Evolutionary conservation across 2,888 invertebrate species (phyloP), one percentile per base, ranked within the genome.

Genomic region (Chrysolina oricalcia): DNA sequence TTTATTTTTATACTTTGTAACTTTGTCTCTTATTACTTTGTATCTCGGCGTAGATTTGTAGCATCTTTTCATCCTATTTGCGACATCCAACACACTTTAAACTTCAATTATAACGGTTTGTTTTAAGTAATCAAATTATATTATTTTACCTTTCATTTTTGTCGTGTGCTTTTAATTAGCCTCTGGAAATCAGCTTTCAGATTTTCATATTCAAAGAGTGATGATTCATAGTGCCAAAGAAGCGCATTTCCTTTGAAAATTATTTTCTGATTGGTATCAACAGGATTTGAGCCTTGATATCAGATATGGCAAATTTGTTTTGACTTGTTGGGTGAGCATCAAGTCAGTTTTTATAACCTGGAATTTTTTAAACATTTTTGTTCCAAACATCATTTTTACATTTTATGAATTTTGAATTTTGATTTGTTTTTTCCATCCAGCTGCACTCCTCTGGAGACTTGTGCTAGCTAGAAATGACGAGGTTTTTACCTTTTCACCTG

Each of bases 1-100:
- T 86, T 86, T 85, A 85, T 85, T 86, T 85, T 86, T 84, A 84
- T 85, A 84, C 85, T 85, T 85, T 83, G 83, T 80, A 83, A 82
- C 83, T 84, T 81, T 83, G 81, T 81, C 79, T 79, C 82, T 83
- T 82, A 83, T 83, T 83, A 78, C 82, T 80, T 79, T 72, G 77
- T 78, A 77, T 82, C 78, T 80, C 79, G 72, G 68, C 81, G 74
- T 78, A 74, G 82, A 81, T 82, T 81, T 82, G 79, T 78, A 79
- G 76, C 80, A 80, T 81, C 82, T 81, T 81, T 83, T 83, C 82
- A 81, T 83, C 79, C 80, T 78, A 82, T 81, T 83, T 82, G 68
- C 48, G 74, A 46, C 74, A 67, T 74, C 66, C 74, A 72, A 75
- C 79, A 75, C 78, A 81, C 81, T 82, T 83, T 83, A 79, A 80